Evolutionary conservation across 37 sponge, comb jelly and placozoan genomes (phyloP), one percentile per base, ranked within the genome.

Genomic region (Axinella damicornis): DNA sequence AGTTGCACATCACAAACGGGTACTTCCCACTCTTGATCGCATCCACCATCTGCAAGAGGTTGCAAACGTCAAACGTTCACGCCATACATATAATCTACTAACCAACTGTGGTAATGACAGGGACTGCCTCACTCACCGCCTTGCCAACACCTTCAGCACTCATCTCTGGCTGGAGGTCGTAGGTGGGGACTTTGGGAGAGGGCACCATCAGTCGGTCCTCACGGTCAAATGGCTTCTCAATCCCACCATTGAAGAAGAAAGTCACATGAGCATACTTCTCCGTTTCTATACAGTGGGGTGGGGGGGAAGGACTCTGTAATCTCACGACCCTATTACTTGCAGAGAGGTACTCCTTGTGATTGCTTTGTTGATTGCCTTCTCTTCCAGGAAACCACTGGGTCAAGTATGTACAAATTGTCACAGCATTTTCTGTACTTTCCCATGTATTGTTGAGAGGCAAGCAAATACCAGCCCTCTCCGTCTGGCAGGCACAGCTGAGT

Each of bases 221-320:
- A 22, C 39, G 52, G 31, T 73, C 76, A 81, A 91, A 94, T 6
- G 91, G 79, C 67, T 86, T 57, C 83, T 98, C 98, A 22, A 65
- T 58, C 1, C 98, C 98, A 57, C 98, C 98, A 80, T 98, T 98
- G 79, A 98, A 98, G 96, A 98, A 98, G 89, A 98, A 98, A 9
- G 98, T 98, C 65, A 98, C 98, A 62, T 98, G 98, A 33, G 98
- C 98, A 85, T 98, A 98, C 81, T 98, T 98, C 89, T 98, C 98
- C n/a, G 98, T 98, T 69, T 98, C 98, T 93, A 46, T 4, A 12
- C 6, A 12, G 46, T 46, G 46, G 63, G 63, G 27, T 2, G 63
- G 63, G 27, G 63, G 46, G 46, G 46, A 46, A 9, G 46, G 46
- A 9, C 6, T 4, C 4, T 46, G 46, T 46, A 46, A 46, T 12